Evolutionary conservation across 1,140 invertebrate species (phyloP).

Genomic region (Antheraea mylitta): DNA sequence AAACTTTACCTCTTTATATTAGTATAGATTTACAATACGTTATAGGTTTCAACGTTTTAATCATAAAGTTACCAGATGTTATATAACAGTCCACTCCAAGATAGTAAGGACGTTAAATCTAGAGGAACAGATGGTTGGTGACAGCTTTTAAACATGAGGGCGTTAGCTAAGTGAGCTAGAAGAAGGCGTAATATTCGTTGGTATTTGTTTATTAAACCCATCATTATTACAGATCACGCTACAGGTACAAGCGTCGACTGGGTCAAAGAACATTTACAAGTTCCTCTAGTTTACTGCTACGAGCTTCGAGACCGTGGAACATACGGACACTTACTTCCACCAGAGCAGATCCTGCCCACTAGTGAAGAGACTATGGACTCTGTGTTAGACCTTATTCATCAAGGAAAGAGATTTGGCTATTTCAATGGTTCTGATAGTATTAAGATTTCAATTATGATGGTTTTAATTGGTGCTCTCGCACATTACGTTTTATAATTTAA

Average conservation of each 20-base stretch:
- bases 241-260: slow-evolving; percentile 84
- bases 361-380: slow-evolving; percentile 85
- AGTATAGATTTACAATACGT: too few relatives aligned
- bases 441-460: slow-evolving; percentile 25
- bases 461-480: not conserved
- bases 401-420: slow-evolving; percentile 71
- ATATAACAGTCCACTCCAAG: too few relatives aligned
- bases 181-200: not conserved
- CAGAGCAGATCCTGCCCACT: slow-evolving; percentile 86
- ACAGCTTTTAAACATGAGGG: too few relatives aligned
- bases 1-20: too few relatives aligned
- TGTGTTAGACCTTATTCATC: slow-evolving; percentile 80
- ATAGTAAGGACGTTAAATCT: too few relatives aligned
- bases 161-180: too few relatives aligned
- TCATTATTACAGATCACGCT: slow-evolving; percentile 75
- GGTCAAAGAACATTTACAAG: slow-evolving; percentile 81
- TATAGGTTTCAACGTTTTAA: too few relatives aligned
- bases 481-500: not conserved
- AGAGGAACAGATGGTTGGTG: too few relatives aligned
- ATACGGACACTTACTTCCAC: slow-evolving; percentile 88
- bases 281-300: slow-evolving; percentile 83
- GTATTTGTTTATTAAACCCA: not conserved
- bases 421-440: slow-evolving; percentile 36
- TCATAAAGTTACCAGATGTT: too few relatives aligned
- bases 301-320: slow-evolving; percentile 85